Evolutionary conservation across 2,113 vertebrate species (phyloP).

Genomic region (Semicossyphus pulcher): DNA sequence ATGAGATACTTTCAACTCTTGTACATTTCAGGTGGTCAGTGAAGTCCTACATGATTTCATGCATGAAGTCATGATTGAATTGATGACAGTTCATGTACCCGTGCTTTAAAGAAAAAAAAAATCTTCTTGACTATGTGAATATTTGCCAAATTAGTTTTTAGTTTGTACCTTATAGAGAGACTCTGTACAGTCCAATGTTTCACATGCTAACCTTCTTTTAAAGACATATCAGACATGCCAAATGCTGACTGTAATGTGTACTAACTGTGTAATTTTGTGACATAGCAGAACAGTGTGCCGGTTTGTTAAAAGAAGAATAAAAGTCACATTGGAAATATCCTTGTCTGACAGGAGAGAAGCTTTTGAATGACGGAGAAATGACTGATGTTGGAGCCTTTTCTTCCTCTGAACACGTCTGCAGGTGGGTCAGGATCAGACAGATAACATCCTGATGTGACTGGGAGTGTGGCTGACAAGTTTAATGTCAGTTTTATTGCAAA

Average conservation of each 20-base stretch:
- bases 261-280: slow-evolving; percentile 68
- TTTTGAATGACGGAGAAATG: slow-evolving; percentile 28
- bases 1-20: background rate
- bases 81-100: background rate
- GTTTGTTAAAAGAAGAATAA: slow-evolving; percentile 71
- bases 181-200: slow-evolving; percentile 56
- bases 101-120: too few species aligned
- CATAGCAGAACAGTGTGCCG: slow-evolving; percentile 60
- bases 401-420: background rate
- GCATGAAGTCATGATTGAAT: background rate
- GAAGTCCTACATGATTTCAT: background rate
- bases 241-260: slow-evolving; percentile 65
- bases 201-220: slow-evolving; percentile 50
- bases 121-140: slow-evolving; percentile 47
- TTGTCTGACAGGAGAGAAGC: background rate
- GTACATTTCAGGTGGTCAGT: background rate
- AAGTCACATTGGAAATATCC: slow-evolving; percentile 45
- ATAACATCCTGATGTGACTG: background rate
- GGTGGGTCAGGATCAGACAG: background rate
- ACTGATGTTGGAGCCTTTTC: background rate
- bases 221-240: slow-evolving; percentile 54
- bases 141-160: slow-evolving; percentile 35
- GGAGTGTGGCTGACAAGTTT: background rate
- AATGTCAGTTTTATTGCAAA: slow-evolving; percentile 6
- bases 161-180: slow-evolving; percentile 42